Percentiles rank a stretch among this genome's conserved stretches.
Evolutionary conservation across 2,888 invertebrate genomes (phyloP).

Genomic region (Nebria salina): DNA sequence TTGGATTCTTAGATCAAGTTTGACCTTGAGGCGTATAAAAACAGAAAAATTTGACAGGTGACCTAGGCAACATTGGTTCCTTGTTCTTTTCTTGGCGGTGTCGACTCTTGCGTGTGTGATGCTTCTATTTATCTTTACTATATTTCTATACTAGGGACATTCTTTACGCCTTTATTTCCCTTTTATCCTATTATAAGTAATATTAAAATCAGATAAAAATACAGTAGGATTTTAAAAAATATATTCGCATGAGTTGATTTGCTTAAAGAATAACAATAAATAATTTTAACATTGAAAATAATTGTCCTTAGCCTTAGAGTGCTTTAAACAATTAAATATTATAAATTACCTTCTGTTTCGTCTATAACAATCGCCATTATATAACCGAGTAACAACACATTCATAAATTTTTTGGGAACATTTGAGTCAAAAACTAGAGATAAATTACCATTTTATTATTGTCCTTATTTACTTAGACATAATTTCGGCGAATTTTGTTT

Average conservation of each 20-base stretch:
- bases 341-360: not conserved
- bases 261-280: not conserved
- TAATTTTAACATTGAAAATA: not conserved
- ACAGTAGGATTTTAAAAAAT: not conserved
- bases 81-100: constrained; percentile 22
- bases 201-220: too few species aligned
- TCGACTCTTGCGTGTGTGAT: not conserved
- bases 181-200: too few species aligned
- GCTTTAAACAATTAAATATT: not conserved
- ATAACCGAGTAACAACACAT: not conserved
- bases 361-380: not conserved
- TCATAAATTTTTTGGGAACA: not conserved
- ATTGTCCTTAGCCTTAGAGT: not conserved
- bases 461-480: not conserved
- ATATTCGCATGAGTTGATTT: not conserved
- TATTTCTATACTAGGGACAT: too few species aligned
- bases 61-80: constrained; percentile 44
- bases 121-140: too few species aligned
- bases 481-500: not conserved
- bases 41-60: constrained; percentile 43
- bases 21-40: constrained; percentile 36
- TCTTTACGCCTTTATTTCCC: too few species aligned
- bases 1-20: constrained; percentile 38
- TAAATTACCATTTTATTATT: not conserved
- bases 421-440: not conserved